phyloP scores from a whole-genome alignment of 2,113 vertebrate genomes.

The Chrysemys picta region DNA sequence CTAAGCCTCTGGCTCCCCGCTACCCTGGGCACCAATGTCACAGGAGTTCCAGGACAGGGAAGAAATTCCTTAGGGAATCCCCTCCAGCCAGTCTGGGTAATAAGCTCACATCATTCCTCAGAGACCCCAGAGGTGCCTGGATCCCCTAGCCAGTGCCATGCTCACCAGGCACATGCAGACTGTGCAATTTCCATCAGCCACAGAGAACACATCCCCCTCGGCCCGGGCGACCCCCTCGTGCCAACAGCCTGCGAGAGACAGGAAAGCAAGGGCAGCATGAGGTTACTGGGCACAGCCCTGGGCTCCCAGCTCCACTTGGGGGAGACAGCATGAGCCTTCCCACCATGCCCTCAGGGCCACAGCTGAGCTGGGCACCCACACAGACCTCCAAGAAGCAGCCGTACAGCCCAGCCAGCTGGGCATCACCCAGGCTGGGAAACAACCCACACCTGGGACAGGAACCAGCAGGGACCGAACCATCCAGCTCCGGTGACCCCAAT shows the following conservation, averaged over 20 bases:
- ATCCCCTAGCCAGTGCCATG: rapidly evolving
- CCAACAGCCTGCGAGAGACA: conserved; percentile 77
- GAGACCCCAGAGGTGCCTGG: background rate
- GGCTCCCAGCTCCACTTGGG: too few species aligned
- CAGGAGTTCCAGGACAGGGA: background rate
- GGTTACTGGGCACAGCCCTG: background rate
- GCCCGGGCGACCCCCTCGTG: conserved; percentile 71
- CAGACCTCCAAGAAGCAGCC: background rate
- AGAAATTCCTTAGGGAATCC: background rate
- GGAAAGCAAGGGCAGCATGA: background rate
- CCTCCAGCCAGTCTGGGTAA: background rate
- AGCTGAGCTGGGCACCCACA: background rate
- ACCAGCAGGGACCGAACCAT: background rate
- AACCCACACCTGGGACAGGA: background rate
- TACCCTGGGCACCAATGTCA: background rate
- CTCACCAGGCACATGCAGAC: conserved; percentile 84
- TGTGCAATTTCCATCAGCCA: conserved; percentile 75
- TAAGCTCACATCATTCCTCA: background rate
- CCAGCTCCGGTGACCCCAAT: background rate
- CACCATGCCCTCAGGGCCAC: background rate
- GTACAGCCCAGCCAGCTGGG: background rate
- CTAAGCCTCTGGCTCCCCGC: background rate
- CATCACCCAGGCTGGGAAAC: background rate
- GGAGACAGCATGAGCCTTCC: background rate
- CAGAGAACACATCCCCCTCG: conserved; percentile 81